These are phyloP conservation scores for Tokudaia tokunoshimensis DNA, from an alignment of 2,797 vertebrate species.

Conservation along the genomic window DNA sequence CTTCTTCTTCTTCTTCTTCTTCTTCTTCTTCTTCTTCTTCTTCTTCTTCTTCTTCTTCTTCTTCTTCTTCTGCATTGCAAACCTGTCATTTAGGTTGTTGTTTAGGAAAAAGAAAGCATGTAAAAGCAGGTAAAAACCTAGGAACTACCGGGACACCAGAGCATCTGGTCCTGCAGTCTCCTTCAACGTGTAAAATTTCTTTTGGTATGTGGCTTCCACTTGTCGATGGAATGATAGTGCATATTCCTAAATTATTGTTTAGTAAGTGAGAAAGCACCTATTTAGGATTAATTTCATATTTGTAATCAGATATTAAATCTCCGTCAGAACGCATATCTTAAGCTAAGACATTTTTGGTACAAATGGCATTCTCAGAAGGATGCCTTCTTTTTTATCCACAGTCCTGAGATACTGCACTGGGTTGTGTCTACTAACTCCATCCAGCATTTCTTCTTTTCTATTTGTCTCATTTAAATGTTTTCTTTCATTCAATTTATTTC, in stretches of 20 bases:
- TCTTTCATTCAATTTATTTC: background rate
- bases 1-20: background rate
- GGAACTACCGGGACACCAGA: background rate
- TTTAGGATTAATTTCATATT: background rate
- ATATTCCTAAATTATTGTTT: background rate
- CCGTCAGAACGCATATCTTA: background rate
- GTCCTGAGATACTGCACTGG: background rate
- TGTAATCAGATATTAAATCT: background rate
- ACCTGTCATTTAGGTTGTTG: background rate
- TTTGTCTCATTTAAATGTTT: background rate
- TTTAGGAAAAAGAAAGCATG: background rate
- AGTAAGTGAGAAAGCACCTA: background rate
- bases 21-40: background rate
- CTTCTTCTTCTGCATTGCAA: background rate
- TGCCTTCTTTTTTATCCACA: background rate
- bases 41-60: background rate
- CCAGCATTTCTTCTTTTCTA: background rate
- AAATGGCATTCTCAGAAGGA: background rate
- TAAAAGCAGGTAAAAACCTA: background rate
- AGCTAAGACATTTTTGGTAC: background rate
- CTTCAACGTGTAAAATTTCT: background rate
- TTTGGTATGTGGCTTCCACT: background rate
- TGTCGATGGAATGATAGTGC: background rate
- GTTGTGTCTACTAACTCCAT: background rate
- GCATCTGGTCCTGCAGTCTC: background rate